Conservation (phyloP, 2,888 invertebrate species). For the Thymelicus acteon region DNA sequence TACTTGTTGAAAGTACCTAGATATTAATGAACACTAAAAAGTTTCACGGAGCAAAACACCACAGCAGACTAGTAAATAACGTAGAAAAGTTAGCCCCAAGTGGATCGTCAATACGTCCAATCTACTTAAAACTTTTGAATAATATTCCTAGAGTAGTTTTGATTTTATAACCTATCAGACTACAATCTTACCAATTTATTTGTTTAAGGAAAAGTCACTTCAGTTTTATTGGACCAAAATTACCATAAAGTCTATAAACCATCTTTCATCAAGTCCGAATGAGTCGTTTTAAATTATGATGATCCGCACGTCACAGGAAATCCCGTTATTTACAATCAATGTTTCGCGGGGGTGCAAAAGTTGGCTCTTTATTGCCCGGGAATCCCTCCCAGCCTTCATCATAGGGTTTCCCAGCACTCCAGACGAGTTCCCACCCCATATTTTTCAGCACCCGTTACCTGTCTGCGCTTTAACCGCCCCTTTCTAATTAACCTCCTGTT, state of each 20-base stretch:
- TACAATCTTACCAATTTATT: not conserved
- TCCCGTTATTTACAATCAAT: conserved; percentile 60
- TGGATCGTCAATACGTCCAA: no score
- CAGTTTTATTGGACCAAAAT: not conserved
- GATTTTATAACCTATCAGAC: not conserved
- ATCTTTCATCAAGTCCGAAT: not conserved
- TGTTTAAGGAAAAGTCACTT: conserved; percentile 4
- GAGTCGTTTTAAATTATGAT: conserved; percentile 32
- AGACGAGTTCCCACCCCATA: conserved; percentile 55
- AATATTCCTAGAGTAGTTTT: no score
- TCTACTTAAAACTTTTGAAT: no score
- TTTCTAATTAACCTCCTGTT: conserved; percentile 31
- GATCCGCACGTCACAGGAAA: conserved; percentile 65
- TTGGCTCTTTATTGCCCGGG: conserved; percentile 57
- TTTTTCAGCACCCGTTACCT: conserved; percentile 61
- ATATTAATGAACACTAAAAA: no score
- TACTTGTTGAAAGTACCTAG: no score
- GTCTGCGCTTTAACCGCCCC: conserved; percentile 53
- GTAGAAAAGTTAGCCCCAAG: no score
- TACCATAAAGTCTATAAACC: not conserved
- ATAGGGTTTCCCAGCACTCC: conserved; percentile 73
- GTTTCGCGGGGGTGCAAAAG: conserved; percentile 61
- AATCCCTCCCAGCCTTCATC: conserved; percentile 73
- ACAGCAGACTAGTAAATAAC: no score
- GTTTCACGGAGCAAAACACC: no score